These are phyloP conservation scores for Myripristis murdjan DNA, from an alignment of 2,797 vertebrate genomes.

Conservation along the genomic window DNA sequence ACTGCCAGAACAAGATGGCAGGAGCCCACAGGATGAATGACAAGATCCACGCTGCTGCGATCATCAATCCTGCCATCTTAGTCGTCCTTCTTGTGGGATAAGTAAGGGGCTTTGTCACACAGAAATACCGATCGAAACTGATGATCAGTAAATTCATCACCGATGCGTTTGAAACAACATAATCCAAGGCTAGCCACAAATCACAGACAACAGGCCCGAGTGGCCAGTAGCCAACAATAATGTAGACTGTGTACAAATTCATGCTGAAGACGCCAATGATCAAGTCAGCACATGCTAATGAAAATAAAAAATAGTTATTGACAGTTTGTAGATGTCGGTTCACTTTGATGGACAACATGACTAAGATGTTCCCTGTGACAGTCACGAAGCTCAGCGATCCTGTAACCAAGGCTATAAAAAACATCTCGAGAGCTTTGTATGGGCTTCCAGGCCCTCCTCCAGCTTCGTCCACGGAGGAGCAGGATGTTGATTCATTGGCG, in stretches of 20 bases:
- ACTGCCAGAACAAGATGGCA: slow-evolving; percentile 96
- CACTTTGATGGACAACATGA: slow-evolving; percentile 99
- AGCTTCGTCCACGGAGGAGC: slow-evolving; percentile 57
- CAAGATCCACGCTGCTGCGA: slow-evolving; percentile 87
- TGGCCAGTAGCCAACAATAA: slow-evolving; percentile 97
- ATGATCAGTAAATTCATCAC: slow-evolving; percentile 99
- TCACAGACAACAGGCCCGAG: slow-evolving; percentile 97
- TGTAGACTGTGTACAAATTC: slow-evolving; percentile 97
- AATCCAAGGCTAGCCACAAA: slow-evolving; percentile 97
- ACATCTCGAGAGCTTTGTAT: slow-evolving; percentile 95
- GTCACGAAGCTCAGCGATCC: slow-evolving; percentile 98
- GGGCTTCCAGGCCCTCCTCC: slow-evolving; percentile 75
- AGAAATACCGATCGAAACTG: slow-evolving; percentile 99
- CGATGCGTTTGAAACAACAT: slow-evolving; percentile 97
- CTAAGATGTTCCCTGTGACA: slow-evolving; percentile 96
- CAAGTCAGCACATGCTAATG: slow-evolving; percentile 95
- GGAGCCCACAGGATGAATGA: slow-evolving; percentile 99
- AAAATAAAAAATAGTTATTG: slow-evolving; percentile 99
- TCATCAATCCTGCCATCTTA: slow-evolving; percentile 99
- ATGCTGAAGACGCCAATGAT: slow-evolving; percentile 98
- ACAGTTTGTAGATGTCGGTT: slow-evolving; percentile 98
- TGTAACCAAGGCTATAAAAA: slow-evolving; percentile 95
- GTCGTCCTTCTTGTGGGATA: slow-evolving; percentile 96
- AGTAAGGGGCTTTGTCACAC: slow-evolving; percentile 96
- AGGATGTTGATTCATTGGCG: slow-evolving; percentile 78